Conservation (phyloP, 2,797 vertebrate species). For the Valencia hispanica region DNA sequence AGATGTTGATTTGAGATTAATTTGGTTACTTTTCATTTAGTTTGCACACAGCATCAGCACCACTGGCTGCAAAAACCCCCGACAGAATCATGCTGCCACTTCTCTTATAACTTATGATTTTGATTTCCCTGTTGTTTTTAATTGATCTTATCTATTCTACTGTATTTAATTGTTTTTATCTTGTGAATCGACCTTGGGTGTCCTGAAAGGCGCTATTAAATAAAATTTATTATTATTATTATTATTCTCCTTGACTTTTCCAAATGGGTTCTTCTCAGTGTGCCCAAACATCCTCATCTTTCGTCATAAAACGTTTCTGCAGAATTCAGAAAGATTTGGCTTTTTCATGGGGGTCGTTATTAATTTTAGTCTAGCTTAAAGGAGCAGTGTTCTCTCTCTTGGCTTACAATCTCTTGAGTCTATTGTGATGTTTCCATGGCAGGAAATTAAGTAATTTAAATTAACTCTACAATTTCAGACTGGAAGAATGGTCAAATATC, state of each 20-base stretch:
- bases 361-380: background rate
- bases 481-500: background rate
- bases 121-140: too few species aligned
- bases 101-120: too few species aligned
- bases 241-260: background rate
- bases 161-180: too few species aligned
- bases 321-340: background rate
- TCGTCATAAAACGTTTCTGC: background rate
- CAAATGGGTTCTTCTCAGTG: background rate
- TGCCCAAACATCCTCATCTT: background rate
- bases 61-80: too few species aligned
- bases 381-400: background rate
- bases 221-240: too few species aligned
- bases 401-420: too few species aligned
- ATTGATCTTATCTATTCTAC: too few species aligned
- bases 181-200: too few species aligned
- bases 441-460: background rate
- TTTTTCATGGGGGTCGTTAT: too few species aligned
- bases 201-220: too few species aligned
- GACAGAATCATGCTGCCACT: background rate
- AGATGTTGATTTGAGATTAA: background rate
- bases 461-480: background rate
- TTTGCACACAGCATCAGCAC: background rate
- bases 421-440: background rate
- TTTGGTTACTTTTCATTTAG: background rate